These are phyloP conservation scores for Lepus townsendii DNA, from an alignment of 2,797 vertebrate species.

Conservation along the genomic window DNA sequence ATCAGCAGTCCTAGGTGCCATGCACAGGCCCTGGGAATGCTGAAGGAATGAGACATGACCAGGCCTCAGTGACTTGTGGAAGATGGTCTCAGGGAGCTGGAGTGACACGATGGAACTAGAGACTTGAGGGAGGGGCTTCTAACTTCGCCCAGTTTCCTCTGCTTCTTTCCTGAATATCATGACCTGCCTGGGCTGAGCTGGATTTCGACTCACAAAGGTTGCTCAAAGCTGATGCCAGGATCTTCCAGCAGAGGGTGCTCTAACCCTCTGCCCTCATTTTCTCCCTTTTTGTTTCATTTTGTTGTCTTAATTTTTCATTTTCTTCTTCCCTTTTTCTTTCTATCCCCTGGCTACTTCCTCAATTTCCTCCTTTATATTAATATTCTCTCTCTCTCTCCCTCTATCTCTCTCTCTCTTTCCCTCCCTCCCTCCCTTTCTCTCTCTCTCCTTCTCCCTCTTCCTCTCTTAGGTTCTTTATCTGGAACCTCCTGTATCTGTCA, in stretches of 20 bases:
- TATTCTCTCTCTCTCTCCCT: not conserved
- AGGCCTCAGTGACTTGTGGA: not conserved
- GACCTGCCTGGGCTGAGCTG: not conserved
- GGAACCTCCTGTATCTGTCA: not conserved
- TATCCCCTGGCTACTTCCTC: too few relatives aligned
- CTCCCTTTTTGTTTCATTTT: not conserved
- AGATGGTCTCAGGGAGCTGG: not conserved
- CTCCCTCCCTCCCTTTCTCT: accelerated
- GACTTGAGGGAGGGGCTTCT: not conserved
- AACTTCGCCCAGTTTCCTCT: not conserved
- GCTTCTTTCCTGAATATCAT: not conserved
- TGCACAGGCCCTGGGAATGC: not conserved
- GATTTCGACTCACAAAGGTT: not conserved
- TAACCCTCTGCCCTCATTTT: not conserved
- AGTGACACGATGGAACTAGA: not conserved
- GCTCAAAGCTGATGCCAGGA: not conserved
- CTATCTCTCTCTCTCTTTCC: too few relatives aligned
- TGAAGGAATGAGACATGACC: not conserved
- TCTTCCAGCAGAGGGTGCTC: constrained; percentile 22
- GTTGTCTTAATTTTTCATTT: not conserved
- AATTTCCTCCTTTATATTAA: not conserved
- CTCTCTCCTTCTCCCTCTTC: not conserved
- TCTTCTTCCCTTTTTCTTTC: not conserved
- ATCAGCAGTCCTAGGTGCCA: not conserved
- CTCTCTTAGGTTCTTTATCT: not conserved